These are phyloP conservation scores for Nephrocerus scutellatus DNA, from an alignment of 2,888 invertebrate genomes.

Conservation along the genomic window DNA sequence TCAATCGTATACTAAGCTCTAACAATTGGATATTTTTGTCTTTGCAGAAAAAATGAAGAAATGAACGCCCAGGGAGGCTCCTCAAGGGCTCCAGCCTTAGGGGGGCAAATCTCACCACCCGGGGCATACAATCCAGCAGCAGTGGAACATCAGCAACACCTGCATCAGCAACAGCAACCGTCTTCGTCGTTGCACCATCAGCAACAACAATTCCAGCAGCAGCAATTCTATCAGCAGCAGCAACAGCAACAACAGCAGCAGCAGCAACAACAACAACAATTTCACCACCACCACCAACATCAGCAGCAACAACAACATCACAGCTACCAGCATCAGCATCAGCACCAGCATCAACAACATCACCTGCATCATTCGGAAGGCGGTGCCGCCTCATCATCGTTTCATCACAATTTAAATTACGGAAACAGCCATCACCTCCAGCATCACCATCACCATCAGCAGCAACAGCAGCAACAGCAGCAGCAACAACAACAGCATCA, in stretches of 20 bases:
- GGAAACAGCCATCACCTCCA: constrained; percentile 8
- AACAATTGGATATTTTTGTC: too few relatives aligned
- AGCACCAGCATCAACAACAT: constrained; percentile 19
- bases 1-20: too few relatives aligned
- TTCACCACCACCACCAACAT: constrained; percentile 28
- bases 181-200: constrained; percentile 24
- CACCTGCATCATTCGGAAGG: constrained; percentile 22
- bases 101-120: constrained; percentile 49
- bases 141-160: constrained; percentile 28
- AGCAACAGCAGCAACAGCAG: constrained; percentile 21
- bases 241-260: constrained; percentile 34
- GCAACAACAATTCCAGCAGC: constrained; percentile 28
- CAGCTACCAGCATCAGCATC: constrained; percentile 12
- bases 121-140: constrained; percentile 37
- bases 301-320: constrained; percentile 30
- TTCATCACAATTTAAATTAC: constrained; percentile 10
- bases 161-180: constrained; percentile 26
- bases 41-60: constrained; percentile 47
- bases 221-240: constrained; percentile 32
- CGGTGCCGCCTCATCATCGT: too few relatives aligned
- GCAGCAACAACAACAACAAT: constrained; percentile 22
- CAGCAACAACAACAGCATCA: constrained; percentile 28
- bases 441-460: constrained; percentile 6
- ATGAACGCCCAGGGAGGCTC: constrained; percentile 49
- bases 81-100: constrained; percentile 50